These are phyloP conservation scores for Phengaris alcon DNA, from an alignment of 2,888 invertebrate species.

Conservation along the genomic window DNA sequence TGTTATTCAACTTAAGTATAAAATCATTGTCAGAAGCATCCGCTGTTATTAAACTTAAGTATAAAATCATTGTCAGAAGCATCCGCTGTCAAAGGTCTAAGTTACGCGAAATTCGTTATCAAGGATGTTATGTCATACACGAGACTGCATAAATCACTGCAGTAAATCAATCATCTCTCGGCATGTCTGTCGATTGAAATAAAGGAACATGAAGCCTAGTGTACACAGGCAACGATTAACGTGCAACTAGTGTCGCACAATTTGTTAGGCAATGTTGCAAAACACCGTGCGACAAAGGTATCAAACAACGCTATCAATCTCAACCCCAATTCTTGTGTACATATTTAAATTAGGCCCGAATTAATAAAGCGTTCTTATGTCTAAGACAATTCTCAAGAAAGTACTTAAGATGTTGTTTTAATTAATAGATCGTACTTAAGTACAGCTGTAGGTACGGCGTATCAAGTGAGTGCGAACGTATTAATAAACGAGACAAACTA, in stretches of 20 bases:
- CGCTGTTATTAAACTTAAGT: not conserved
- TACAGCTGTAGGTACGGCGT: too few species aligned
- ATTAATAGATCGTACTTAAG: too few species aligned
- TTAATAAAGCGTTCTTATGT: too few species aligned
- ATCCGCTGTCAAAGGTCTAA: conserved; percentile 24
- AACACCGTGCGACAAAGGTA: too few species aligned
- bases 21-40: not conserved
- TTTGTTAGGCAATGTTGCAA: not conserved
- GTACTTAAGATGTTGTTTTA: too few species aligned
- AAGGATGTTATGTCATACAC: conserved; percentile 33
- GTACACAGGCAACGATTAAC: not conserved
- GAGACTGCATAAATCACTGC: conserved; percentile 30
- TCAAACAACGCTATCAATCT: too few species aligned
- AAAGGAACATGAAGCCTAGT: conserved; percentile 47
- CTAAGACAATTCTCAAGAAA: too few species aligned
- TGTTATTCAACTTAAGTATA: not conserved
- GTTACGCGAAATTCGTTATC: conserved; percentile 18
- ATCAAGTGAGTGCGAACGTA: too few species aligned
- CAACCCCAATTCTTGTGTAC: too few species aligned
- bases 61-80: not conserved
- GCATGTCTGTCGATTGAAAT: conserved; percentile 50
- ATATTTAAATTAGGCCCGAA: too few species aligned
- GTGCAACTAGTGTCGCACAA: not conserved
- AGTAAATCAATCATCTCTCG: conserved; percentile 41
- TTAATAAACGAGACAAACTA: too few species aligned